Evolutionary conservation across 2,888 invertebrate species (phyloP), one percentile per base, ranked within the genome.

Genomic region (Acleris cristana): DNA sequence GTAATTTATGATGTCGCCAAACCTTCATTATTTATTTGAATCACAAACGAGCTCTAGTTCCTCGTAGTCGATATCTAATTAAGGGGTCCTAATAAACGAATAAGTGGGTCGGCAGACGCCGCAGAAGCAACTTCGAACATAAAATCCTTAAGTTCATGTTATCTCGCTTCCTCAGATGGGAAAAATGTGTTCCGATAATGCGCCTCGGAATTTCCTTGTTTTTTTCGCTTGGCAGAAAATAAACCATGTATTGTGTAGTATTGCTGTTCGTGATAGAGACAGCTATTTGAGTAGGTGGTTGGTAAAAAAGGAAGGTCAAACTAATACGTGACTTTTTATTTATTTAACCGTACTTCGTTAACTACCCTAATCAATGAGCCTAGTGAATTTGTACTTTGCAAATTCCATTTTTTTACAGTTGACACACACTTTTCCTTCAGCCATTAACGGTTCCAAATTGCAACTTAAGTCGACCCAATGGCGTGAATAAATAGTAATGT

Each of bases 121-220:
- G 69, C 16, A 21, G 66, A 61, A 69, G 63, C 63, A 77, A 80
- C 73, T 79, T 78, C 21, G 72, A 58, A 70, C 75, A 82, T 89
- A 89, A 89, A 87, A 85, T 83, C 83, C 82, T 82, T 85, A 78
- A 79, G 79, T 83, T 85, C 83, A 84, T 84, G 84, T 80, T 85
- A 83, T 84, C 82, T 75, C 77, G 78, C 77, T 80, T 81, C 80
- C 80, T 83, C 72, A 80, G 83, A 86, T 84, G 83, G 84, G 75
- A 84, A 86, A 88, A 85, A 86, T 87, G 83, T 87, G 86, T 85
- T 84, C 77, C 78, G 81, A 83, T 87, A 87, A 85, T 83, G 84
- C 76, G 76, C 77, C 75, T 77, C 66, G 77, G 76, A 79, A 80
- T 80, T 83, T 70, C 58, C 76, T 78, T 82, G 75, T 79, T 74